These are phyloP conservation scores for Falco punctatus DNA, from an alignment of 2,113 vertebrate genomes.

Conservation along the genomic window DNA sequence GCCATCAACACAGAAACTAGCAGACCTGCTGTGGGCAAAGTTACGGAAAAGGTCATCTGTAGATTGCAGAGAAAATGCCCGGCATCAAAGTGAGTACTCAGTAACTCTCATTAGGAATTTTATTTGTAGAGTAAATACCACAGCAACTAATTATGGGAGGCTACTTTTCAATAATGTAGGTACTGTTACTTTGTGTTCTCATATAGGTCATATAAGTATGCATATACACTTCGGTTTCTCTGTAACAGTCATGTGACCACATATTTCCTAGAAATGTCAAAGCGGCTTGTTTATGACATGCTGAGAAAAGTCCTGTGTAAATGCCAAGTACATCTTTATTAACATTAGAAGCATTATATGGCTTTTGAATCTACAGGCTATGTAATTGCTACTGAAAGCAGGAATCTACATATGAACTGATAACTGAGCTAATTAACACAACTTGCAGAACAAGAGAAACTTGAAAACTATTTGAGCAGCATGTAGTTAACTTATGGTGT, in stretches of 20 bases:
- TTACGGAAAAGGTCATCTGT: neutral
- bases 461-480: neutral
- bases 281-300: neutral
- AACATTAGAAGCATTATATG: neutral
- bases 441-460: neutral
- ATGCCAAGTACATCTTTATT: neutral
- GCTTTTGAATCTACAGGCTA: neutral
- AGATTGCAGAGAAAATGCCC: neutral
- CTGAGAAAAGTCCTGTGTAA: neutral
- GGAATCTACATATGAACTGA: neutral
- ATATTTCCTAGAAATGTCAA: neutral
- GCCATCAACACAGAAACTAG: neutral
- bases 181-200: neutral
- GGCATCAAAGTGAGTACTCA: neutral
- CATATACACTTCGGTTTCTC: neutral
- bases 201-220: neutral
- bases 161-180: neutral
- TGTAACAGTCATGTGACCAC: neutral
- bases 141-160: neutral
- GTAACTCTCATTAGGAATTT: neutral
- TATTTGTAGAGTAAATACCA: neutral
- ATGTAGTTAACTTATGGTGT: neutral
- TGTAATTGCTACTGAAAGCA: neutral
- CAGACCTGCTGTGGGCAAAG: neutral
- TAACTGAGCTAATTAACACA: neutral